Evolutionary conservation across 37 sponge, comb jelly and placozoan species (phyloP).

Genomic region (Hexactinellida sp.): DNA sequence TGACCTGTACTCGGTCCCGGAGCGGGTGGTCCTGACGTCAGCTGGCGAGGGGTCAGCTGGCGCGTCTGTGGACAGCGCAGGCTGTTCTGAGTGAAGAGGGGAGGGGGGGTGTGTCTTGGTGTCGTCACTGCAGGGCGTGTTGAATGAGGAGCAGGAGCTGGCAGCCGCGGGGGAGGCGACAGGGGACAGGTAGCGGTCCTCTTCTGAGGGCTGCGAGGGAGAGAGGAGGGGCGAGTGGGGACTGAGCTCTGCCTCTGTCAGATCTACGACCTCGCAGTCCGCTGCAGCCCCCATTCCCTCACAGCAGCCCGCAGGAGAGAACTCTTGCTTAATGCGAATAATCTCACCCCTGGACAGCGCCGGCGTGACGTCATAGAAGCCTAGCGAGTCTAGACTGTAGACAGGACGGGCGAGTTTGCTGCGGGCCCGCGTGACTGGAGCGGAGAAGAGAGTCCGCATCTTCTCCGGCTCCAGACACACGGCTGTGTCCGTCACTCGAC

Average conservation of each 20-base stretch:
- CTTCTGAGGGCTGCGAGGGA: neutral
- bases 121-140: neutral
- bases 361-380: neutral
- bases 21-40: neutral
- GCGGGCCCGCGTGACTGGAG: neutral
- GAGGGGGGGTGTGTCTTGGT: neutral
- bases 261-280: neutral
- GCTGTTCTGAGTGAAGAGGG: neutral
- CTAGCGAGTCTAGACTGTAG: neutral
- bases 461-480: neutral
- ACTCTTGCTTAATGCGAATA: neutral
- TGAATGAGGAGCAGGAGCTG: neutral
- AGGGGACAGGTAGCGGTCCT: neutral
- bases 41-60: neutral
- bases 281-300: neutral
- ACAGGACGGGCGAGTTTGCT: neutral
- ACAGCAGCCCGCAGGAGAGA: neutral
- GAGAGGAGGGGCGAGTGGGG: neutral
- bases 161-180: neutral
- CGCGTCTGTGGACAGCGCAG: neutral
- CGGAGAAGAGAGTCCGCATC: neutral
- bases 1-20: neutral
- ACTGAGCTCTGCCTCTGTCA: neutral
- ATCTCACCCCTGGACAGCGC: neutral
- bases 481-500: neutral